Conservation (phyloP, 2,797 vertebrate genomes). For the Adelosebastes latens region DNA sequence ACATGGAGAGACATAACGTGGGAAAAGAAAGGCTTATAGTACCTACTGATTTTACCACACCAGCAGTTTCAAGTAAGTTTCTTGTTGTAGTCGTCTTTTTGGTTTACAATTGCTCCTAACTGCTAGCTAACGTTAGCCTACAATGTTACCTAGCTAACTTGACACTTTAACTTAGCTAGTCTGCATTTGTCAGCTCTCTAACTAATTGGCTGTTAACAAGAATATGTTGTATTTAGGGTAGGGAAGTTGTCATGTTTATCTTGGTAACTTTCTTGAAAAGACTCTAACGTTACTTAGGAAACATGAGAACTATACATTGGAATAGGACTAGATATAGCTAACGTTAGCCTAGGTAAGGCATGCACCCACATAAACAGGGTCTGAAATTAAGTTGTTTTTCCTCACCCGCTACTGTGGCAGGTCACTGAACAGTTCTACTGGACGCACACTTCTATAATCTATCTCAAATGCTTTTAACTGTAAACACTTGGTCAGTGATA, state of each 20-base stretch:
- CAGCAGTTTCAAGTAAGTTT: slow-evolving; percentile 64
- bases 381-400: too few relatives aligned
- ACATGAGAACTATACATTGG: background rate
- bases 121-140: slow-evolving; percentile 16
- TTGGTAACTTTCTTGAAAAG: background rate
- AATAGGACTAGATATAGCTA: too few relatives aligned
- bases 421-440: too few relatives aligned
- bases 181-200: background rate
- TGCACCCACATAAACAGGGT: background rate
- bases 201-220: background rate
- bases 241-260: background rate
- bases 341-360: background rate
- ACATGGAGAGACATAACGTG: slow-evolving; percentile 65
- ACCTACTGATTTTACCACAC: slow-evolving; percentile 75
- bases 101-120: background rate
- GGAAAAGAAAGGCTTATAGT: slow-evolving; percentile 68
- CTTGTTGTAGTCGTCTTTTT: background rate
- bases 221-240: background rate
- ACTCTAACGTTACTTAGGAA: background rate
- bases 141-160: background rate
- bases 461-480: too few relatives aligned
- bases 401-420: too few relatives aligned
- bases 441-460: background rate
- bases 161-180: background rate
- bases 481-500: too few relatives aligned